phyloP scores from a whole-genome alignment of 2,888 invertebrate species.

The Lepidonotus clava region DNA sequence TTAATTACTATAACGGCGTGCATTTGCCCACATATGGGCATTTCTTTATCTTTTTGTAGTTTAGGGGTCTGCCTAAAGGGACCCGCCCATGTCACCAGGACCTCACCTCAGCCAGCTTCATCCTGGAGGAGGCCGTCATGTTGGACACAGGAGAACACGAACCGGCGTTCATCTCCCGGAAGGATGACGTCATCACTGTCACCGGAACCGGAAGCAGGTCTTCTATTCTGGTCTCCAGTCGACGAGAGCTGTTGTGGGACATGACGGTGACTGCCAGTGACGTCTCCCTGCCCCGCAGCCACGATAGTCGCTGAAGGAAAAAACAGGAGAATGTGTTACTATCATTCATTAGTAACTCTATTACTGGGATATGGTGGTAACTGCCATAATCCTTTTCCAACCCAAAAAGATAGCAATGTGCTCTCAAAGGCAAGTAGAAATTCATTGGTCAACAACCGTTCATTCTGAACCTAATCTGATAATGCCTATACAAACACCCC shows the following conservation, averaged over 20 bases:
- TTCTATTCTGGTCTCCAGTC: not conserved
- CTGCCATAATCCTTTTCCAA: no score
- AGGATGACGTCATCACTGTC: slow-evolving; percentile 16
- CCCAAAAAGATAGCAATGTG: no score
- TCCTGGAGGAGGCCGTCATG: not conserved
- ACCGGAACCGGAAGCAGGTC: not conserved
- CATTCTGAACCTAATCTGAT: no score
- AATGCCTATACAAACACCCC: no score
- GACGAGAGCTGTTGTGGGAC: slow-evolving; percentile 11
- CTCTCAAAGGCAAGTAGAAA: no score
- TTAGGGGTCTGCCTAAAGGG: no score
- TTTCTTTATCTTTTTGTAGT: no score
- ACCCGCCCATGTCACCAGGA: no score
- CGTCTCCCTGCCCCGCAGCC: not conserved
- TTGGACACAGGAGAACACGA: slow-evolving; percentile 26
- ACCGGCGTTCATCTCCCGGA: slow-evolving; percentile 25
- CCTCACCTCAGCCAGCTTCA: slow-evolving; percentile 5
- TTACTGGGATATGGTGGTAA: not conserved
- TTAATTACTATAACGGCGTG: no score
- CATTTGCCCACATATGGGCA: no score
- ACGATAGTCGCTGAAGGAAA: not conserved
- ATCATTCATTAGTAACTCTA: not conserved
- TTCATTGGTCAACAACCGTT: no score
- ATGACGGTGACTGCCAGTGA: slow-evolving; percentile 11
- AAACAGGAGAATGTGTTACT: not conserved